phyloP scores from a whole-genome alignment of 2,888 invertebrate species.

The Tolmerus cingulatus region DNA sequence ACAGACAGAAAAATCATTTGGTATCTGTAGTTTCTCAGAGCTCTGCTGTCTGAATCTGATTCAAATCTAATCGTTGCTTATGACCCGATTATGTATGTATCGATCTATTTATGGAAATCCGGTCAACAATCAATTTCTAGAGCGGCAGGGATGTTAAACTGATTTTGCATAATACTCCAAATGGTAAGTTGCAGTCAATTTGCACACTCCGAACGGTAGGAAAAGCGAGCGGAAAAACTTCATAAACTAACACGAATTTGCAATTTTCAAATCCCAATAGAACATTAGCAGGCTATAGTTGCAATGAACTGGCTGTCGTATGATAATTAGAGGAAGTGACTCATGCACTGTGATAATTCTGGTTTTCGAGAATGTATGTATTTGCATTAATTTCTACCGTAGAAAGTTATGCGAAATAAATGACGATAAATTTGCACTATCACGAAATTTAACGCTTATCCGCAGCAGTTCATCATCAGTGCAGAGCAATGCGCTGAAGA shows the following conservation, averaged over 20 bases:
- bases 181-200: background rate
- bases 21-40: background rate
- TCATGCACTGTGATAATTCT: background rate
- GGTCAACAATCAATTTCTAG: background rate
- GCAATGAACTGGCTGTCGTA: background rate
- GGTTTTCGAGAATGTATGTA: background rate
- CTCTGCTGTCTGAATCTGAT: background rate
- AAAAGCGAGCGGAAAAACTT: background rate
- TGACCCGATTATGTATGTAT: background rate
- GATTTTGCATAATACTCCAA: background rate
- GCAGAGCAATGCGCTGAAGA: background rate
- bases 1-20: background rate
- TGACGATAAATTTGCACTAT: background rate
- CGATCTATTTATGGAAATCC: background rate
- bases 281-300: background rate
- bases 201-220: background rate
- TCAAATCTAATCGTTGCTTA: background rate
- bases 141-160: background rate
- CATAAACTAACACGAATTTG: background rate
- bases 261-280: background rate
- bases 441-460: background rate
- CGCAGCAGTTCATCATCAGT: background rate
- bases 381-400: background rate
- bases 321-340: background rate
- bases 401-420: background rate